These are phyloP conservation scores for Trissolcus japonicus DNA, from an alignment of 2,888 invertebrate species.

Conservation along the genomic window DNA sequence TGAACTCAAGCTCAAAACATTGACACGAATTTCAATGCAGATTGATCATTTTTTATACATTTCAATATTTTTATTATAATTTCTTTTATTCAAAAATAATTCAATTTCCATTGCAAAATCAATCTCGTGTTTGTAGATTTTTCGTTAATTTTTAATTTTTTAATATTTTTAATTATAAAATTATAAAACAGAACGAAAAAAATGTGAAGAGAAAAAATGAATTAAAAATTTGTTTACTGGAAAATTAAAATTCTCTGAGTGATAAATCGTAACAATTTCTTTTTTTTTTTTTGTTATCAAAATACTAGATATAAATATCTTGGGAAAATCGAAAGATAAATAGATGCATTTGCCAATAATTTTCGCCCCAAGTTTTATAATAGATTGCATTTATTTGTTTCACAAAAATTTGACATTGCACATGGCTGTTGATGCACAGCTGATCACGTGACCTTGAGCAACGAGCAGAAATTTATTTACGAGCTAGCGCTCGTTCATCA, in stretches of 20 bases:
- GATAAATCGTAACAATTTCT: neutral
- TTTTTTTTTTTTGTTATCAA: neutral
- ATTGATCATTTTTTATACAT: neutral
- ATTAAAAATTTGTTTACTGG: too few relatives aligned
- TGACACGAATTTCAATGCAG: neutral
- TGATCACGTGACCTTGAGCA: neutral
- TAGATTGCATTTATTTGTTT: slow-evolving; percentile 2
- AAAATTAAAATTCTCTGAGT: too few relatives aligned
- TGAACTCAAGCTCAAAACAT: neutral
- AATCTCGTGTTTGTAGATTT: neutral
- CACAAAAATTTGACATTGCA: slow-evolving; percentile 3
- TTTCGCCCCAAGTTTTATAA: neutral
- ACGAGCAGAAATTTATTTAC: slow-evolving; percentile 1
- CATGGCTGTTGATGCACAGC: slow-evolving; percentile 1
- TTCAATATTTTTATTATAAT: neutral
- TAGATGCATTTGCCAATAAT: slow-evolving; percentile 2
- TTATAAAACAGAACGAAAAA: too few relatives aligned
- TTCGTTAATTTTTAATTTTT: too few relatives aligned
- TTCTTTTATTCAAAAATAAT: neutral
- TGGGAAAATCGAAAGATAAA: neutral
- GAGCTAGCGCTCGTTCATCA: neutral
- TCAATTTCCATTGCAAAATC: neutral
- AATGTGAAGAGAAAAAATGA: too few relatives aligned
- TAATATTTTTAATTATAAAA: too few relatives aligned
- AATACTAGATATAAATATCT: neutral